Percentiles rank a stretch among this genome's conserved stretches.
Conservation (phyloP, 2,888 invertebrate genomes). For the Bugula neritina region DNA sequence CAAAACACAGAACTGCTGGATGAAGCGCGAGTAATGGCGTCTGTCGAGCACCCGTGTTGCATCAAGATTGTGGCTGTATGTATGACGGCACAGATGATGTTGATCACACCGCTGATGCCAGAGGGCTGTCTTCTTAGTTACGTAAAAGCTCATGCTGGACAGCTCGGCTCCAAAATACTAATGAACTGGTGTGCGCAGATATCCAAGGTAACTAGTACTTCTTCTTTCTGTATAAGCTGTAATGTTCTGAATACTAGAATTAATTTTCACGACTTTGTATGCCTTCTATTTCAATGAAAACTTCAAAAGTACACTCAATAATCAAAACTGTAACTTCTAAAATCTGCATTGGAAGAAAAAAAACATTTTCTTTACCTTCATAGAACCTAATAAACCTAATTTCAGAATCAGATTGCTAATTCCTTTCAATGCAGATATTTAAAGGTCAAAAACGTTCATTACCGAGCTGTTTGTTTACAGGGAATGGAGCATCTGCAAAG, state of each 20-base stretch:
- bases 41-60: conserved; percentile 88
- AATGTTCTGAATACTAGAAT: too few relatives aligned
- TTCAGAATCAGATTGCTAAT: too few relatives aligned
- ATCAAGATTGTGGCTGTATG: conserved; percentile 90
- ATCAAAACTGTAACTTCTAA: too few relatives aligned
- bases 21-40: conserved; percentile 96
- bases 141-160: conserved; percentile 80
- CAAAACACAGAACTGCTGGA: conserved; percentile 85
- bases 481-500: conserved; percentile 94
- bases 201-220: conserved; percentile 63
- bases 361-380: too few relatives aligned
- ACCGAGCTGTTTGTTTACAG: conserved; percentile 44
- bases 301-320: too few relatives aligned
- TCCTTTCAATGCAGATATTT: too few relatives aligned
- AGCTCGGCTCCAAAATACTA: conserved; percentile 87
- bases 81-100: conserved; percentile 94
- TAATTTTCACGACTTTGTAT: too few relatives aligned
- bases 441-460: too few relatives aligned
- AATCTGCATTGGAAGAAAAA: too few relatives aligned
- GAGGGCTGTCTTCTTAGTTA: conserved; percentile 91
- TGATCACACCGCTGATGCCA: conserved; percentile 95
- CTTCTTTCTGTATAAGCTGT: too few relatives aligned
- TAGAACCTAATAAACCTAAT: too few relatives aligned
- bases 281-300: too few relatives aligned
- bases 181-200: conserved; percentile 98